Conservation (phyloP, 2,113 vertebrate genomes). For the Cryptomyrus ogoouensis region DNA sequence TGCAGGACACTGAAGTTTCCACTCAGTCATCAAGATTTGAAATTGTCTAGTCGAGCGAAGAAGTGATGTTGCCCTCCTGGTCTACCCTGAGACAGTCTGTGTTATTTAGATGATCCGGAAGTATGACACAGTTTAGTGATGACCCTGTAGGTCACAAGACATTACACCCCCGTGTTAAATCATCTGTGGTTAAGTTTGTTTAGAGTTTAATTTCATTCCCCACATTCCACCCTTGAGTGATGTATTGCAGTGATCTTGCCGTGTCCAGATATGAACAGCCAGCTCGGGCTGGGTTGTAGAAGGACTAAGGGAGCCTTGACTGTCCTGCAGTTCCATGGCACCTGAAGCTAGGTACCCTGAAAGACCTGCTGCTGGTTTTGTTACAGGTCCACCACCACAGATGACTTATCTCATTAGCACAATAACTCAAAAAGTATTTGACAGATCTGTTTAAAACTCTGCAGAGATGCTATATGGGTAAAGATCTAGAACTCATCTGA, state of each 20-base stretch:
- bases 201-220: neutral
- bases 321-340: constrained; percentile 59
- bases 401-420: neutral
- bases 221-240: neutral
- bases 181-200: neutral
- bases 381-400: neutral
- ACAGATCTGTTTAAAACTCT: neutral
- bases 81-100: neutral
- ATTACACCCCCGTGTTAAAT: neutral
- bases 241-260: neutral
- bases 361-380: constrained; percentile 69
- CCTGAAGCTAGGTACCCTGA: constrained; percentile 77
- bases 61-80: neutral
- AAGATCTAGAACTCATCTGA: neutral
- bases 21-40: neutral
- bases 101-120: neutral
- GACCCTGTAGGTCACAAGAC: neutral
- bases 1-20: neutral
- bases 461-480: neutral
- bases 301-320: neutral
- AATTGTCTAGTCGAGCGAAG: neutral
- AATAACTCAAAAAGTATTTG: neutral
- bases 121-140: neutral
- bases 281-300: neutral
- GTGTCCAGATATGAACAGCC: neutral